These are phyloP conservation scores for Arctopsyche grandis DNA, from an alignment of 1,140 invertebrate genomes.

Conservation along the genomic window DNA sequence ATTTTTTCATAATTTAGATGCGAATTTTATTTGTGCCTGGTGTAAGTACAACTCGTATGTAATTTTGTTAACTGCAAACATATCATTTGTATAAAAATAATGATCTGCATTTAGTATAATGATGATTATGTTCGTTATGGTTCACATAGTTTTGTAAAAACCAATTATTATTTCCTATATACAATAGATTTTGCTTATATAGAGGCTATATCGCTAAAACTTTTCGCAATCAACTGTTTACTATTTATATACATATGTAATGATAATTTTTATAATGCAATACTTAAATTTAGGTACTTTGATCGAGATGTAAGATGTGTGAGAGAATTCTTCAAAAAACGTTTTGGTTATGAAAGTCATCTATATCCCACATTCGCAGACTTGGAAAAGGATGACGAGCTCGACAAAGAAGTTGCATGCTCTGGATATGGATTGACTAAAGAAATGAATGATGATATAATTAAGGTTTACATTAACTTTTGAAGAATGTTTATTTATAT, in stretches of 20 bases:
- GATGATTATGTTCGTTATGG: neutral
- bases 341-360: constrained; percentile 93
- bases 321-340: constrained; percentile 89
- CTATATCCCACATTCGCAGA: constrained; percentile 88
- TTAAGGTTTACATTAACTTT: constrained; percentile 57
- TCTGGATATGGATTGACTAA: constrained; percentile 92
- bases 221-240: too few relatives aligned
- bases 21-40: neutral
- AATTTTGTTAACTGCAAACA: neutral
- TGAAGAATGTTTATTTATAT: neutral
- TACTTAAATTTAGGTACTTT: constrained; percentile 76
- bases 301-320: constrained; percentile 96
- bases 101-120: neutral
- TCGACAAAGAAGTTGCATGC: constrained; percentile 91
- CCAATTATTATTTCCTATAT: too few relatives aligned
- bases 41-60: neutral
- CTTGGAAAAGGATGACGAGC: constrained; percentile 81
- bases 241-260: neutral
- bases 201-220: too few relatives aligned
- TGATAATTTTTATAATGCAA: neutral
- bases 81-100: neutral
- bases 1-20: neutral
- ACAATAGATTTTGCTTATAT: too few relatives aligned
- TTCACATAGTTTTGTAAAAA: too few relatives aligned
- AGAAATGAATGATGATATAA: constrained; percentile 81